Evolutionary conservation across 2,797 vertebrate species (phyloP), one percentile per base, ranked within the genome.

Genomic region (Cyprinella venusta): DNA sequence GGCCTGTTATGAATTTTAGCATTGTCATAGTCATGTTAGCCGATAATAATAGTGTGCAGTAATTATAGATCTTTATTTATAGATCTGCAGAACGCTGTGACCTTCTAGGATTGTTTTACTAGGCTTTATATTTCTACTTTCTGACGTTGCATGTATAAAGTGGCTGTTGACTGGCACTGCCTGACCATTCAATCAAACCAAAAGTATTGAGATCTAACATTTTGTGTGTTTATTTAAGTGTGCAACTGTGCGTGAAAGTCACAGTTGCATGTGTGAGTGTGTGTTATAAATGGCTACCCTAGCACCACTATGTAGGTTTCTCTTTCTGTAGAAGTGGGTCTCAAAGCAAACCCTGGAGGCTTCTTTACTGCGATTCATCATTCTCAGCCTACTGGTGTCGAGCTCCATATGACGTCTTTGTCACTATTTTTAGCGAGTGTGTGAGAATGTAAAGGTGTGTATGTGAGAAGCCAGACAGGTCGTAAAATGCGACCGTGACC

Each of bases 331-430:
- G 76, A 90, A 89, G 81, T 88, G 88, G 77, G 88, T 90, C 90
- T 93, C 87, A 90, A 83, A 90, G 90, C 90, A 92, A 93, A 90
- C 92, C 90, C 92, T 89, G 38, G 91, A 91, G 93, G 85, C 82
- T 92, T 93, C 90, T 92, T 93, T 92, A 91, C 87, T 88, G 87
- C 89, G 90, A 92, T 93, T 90, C 82, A 87, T 90, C 91, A 91
- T 88, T 88, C 85, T 90, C 86, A 42, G 75, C 87, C 81, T 79
- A 36, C 87, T 90, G 86, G 83, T 90, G 88, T 89, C 88, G 86
- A 86, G 90, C 89, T 89, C 80, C 87, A 85, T 85, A 88, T 91
- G 88, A 89, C 81, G 15, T 91, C 87, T 81, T 19, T 82, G 59
- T 70, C 65, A 79, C 86, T 94, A 93, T 93, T 93, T 93, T 90